Base-by-base conservation (phyloP, 23 tunicate genomes). In the Botrylloides violaceus region DNA sequence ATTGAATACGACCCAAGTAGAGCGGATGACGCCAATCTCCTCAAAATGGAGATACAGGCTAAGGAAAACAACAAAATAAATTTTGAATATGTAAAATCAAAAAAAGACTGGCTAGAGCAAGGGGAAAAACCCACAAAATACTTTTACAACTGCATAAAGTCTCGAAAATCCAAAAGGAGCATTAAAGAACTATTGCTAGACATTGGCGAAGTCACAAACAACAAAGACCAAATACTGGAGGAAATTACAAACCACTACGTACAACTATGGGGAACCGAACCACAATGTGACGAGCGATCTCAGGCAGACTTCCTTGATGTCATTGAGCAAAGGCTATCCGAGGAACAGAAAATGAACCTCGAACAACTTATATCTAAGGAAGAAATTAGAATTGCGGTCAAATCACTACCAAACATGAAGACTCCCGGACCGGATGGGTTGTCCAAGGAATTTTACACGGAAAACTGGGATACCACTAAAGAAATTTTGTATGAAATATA, bases 391-490 rank as follows among this genome's bases (percentile, higher is more conserved):
- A 48, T 2, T 4, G 59, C 71, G 2, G 9, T 64, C 21, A 43
- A 33, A 22, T 1, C 31, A 9, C 37, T 77, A 58, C 43, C 63
- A 26, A 43, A 43, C 19, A 49, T 63, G 21, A 27, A 49, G 1
- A 36, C 72, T 36, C 81, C 81, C 6, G 81, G 81, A 3, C 1
- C 12, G 3, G 81, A 77, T 25, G 81, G 81, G 2, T 36, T 77
- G 19, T 36, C 81, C 4, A 32, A 24, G 3, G 64, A 39, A 39
- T 77, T 77, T 29, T 77, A 64, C 33, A 2, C 20, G 32, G 20
- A 19, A 4, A 39, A 38, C 25, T 49, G 64, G 73, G 3, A 3
- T 3, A 2, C 4, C 4, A 7, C 64, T 15, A 29, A 49, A 48
- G 4, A 29, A 1, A 9, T 31, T 20, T 29, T 77, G 2, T 12